Conservation (phyloP, 2,888 invertebrate genomes). For the Rotaria magnacalcarata region DNA sequence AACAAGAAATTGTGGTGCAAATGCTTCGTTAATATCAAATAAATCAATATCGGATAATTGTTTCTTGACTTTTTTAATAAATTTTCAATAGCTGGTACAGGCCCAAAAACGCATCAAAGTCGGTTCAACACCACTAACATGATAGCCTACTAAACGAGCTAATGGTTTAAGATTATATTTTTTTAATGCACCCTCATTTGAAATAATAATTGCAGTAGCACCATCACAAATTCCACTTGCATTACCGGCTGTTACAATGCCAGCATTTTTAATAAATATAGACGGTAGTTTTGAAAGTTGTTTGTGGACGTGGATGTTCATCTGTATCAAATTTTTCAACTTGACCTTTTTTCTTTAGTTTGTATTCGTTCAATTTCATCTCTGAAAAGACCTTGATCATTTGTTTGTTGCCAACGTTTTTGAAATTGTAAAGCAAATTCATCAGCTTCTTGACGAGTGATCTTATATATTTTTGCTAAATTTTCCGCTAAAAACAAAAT, state of each 20-base stretch:
- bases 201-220: conserved; percentile 83
- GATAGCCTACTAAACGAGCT: conserved; percentile 82
- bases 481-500: no score
- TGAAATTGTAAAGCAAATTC: conserved; percentile 79
- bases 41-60: conserved; percentile 81
- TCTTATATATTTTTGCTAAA: conserved; percentile 51
- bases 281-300: conserved; percentile 77
- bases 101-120: conserved; percentile 97
- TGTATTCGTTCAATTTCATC: conserved; percentile 81
- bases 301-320: conserved; percentile 80
- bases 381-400: conserved; percentile 81
- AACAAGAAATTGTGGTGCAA: conserved; percentile 85
- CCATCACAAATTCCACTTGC: conserved; percentile 95
- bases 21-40: conserved; percentile 95
- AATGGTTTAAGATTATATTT: conserved; percentile 63
- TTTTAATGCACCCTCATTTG: conserved; percentile 81
- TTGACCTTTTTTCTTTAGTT: conserved; percentile 69
- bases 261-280: conserved; percentile 70
- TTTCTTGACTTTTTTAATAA: conserved; percentile 75
- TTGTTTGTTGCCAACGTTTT: conserved; percentile 73
- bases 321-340: conserved; percentile 77
- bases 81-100: conserved; percentile 80
- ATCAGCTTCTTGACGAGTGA: conserved; percentile 65
- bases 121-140: conserved; percentile 90
- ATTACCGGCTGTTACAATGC: conserved; percentile 86